Base-by-base conservation (phyloP, 1,140 invertebrate species). In the Apis florea region DNA sequence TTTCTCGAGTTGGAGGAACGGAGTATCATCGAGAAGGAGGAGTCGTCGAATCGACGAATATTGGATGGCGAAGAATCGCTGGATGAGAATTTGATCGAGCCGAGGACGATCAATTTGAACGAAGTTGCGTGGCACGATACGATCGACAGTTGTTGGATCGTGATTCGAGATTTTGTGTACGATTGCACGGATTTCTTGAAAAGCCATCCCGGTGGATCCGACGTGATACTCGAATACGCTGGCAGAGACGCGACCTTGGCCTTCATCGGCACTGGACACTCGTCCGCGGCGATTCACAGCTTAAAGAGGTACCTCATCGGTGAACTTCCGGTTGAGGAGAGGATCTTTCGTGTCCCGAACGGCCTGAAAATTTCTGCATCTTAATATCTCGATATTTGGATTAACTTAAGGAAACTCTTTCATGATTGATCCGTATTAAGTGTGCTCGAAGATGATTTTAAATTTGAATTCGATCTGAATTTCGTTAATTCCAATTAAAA, bases 231-330 rank as follows among this genome's bases (percentile, higher is more conserved):
- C 83, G 98, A 98, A 88, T 95, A 98, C 90, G 97, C 97, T 0
- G 98, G 98, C 2, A 94, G 96, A 10, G 98, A 99, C 91, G 97
- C 97, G 0, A 98, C 97, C 4, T 93, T 97, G 1, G 96, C 97
- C 0, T 98, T 98, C 92, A 94, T 96, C 40, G 96, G 97, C 26
- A 96, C 96, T 0, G 97, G 97, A 1, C 97, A 98, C 86, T 96
- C 96, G 3, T 93, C 93, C 24, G 94, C 94, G 49, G 96, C 96
- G 0, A 92, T 95, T 8, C 93, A 94, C 53, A 92, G 94, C 8
- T 93, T 97, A 51, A 93, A 96, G 21, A 93, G 94, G 1, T 97
- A 95, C 89, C 92, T 96, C 1, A 95, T 98, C 17, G 97, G 97
- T 1, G 95, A 96, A 87, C 92, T 97, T 31, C 96, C 96, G 0